A percentile compares a stretch with the other conserved stretches of the same genome.
Evolutionary conservation across 2,113 vertebrate species (phyloP).

Genomic region (Thamnaconus septentrionalis): DNA sequence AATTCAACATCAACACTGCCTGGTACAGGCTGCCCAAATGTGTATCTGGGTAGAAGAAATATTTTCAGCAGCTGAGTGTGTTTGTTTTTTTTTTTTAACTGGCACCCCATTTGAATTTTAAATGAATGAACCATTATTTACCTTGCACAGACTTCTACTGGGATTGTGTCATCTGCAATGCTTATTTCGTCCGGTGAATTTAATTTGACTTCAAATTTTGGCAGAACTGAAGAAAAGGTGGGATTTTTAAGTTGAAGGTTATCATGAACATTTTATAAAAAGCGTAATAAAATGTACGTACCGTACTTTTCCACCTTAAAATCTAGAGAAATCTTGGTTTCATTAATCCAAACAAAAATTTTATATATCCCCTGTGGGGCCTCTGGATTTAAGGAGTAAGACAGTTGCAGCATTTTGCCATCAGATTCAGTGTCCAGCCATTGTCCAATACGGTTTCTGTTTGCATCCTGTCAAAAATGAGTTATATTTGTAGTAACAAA

Average conservation of each 20-base stretch:
- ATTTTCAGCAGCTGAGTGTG: neutral
- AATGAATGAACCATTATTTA: conserved; percentile 40
- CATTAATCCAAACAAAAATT: conserved; percentile 23
- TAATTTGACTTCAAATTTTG: conserved; percentile 65
- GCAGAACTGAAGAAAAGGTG: conserved; percentile 59
- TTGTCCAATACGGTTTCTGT: conserved; percentile 64
- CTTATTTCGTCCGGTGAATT: conserved; percentile 28
- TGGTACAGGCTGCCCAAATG: conserved; percentile 69
- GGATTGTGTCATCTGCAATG: conserved; percentile 35
- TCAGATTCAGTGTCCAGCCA: conserved; percentile 60
- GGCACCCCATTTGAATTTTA: too few relatives aligned
- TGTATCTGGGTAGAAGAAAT: conserved; percentile 58
- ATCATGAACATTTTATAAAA: neutral
- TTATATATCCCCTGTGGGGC: conserved; percentile 56
- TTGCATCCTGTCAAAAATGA: conserved; percentile 49
- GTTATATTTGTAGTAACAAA: too few relatives aligned
- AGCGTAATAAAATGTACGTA: conserved; percentile 17
- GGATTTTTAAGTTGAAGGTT: neutral
- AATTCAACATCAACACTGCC: conserved; percentile 35
- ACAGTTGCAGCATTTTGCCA: conserved; percentile 63
- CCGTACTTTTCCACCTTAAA: conserved; percentile 73
- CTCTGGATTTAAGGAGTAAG: conserved; percentile 66
- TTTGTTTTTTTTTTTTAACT: neutral
- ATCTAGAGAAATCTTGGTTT: conserved; percentile 13
- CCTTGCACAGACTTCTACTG: conserved; percentile 59